phyloP scores from a whole-genome alignment of 1,140 invertebrate species.

The Nylanderia fulva region DNA sequence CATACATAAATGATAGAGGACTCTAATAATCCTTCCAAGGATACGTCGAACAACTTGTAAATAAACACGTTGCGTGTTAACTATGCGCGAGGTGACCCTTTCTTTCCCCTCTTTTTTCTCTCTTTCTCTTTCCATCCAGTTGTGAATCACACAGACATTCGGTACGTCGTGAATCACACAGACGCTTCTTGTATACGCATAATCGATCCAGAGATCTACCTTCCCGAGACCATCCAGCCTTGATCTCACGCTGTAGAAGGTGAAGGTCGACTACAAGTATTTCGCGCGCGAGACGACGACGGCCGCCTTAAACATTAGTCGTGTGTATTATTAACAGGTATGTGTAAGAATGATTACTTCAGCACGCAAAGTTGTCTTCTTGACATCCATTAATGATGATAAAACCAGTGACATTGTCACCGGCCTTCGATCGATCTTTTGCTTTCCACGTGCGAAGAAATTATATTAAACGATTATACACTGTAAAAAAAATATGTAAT shows the following conservation, averaged over 20 bases:
- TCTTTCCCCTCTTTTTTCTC: background rate
- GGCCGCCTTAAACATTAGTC: conserved; percentile 43
- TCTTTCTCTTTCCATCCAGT: background rate
- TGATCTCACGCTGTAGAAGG: conserved; percentile 70
- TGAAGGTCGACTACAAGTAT: conserved; percentile 71
- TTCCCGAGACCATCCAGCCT: conserved; percentile 65
- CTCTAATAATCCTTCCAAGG: background rate
- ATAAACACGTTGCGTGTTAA: conserved; percentile 20
- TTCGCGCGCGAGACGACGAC: conserved; percentile 31
- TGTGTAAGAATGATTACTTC: conserved; percentile 8
- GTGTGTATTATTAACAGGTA: conserved; percentile 9
- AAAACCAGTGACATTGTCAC: background rate
- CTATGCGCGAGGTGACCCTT: background rate
- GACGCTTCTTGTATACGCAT: background rate
- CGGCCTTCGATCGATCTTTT: conserved; percentile 16
- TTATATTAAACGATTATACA: background rate
- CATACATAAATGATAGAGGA: background rate
- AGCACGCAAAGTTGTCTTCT: background rate
- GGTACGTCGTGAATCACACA: background rate
- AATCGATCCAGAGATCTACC: conserved; percentile 20
- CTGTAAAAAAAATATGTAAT: too few species aligned
- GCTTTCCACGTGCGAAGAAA: conserved; percentile 29
- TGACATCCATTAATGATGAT: conserved; percentile 5
- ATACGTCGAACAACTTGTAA: background rate
- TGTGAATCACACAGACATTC: too few species aligned